Evolutionary conservation across 2,797 vertebrate genomes (phyloP).

Genomic region (Anabacerthia variegaticeps): DNA sequence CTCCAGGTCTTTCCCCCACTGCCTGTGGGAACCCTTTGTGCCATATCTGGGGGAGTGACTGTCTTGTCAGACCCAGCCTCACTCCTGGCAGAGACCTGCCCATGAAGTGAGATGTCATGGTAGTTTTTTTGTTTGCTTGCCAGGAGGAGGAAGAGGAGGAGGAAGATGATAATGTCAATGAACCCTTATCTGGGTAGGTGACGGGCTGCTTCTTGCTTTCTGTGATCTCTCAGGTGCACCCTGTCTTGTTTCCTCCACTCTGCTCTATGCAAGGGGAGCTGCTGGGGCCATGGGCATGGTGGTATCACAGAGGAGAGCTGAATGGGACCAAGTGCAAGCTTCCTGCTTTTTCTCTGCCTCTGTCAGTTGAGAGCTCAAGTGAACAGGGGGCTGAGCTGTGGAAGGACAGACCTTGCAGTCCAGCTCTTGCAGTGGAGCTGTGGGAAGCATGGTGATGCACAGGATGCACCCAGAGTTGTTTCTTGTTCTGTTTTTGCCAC

Average conservation of each 20-base stretch:
- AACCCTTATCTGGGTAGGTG: constrained; percentile 84
- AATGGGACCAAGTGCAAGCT: background rate
- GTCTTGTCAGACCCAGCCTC: background rate
- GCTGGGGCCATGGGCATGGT: background rate
- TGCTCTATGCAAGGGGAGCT: background rate
- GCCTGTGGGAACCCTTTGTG: background rate
- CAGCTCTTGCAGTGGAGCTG: background rate
- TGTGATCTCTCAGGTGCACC: background rate
- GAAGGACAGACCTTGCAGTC: background rate
- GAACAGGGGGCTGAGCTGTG: background rate
- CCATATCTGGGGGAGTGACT: background rate
- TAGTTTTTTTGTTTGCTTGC: background rate
- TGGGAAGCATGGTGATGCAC: background rate
- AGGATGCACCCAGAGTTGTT: background rate
- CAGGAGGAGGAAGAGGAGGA: constrained; percentile 74
- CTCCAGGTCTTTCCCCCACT: background rate
- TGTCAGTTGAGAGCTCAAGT: background rate
- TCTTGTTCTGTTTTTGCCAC: background rate
- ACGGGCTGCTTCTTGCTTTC: background rate
- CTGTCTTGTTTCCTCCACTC: background rate
- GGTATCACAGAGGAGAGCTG: background rate
- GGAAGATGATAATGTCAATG: constrained; percentile 81
- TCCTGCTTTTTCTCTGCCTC: background rate
- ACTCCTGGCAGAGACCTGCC: background rate
- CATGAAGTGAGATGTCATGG: background rate